These are phyloP conservation scores for Pegea sp. DNA, from an alignment of 23 tunicate genomes.

Conservation along the genomic window DNA sequence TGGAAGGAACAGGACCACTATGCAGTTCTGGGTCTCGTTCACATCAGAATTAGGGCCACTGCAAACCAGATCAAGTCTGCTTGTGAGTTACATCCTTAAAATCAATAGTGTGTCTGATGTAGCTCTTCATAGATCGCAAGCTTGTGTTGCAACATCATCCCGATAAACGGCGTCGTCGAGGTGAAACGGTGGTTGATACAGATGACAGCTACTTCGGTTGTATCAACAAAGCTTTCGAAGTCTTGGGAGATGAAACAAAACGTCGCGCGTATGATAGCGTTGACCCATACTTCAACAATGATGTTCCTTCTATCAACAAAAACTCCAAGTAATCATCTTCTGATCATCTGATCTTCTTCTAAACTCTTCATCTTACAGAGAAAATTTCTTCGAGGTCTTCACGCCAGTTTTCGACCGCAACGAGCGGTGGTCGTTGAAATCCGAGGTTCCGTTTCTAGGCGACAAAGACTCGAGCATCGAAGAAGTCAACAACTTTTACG, in stretches of 20 bases:
- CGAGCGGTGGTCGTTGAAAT: constrained; percentile 47
- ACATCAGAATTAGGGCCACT: constrained; percentile 54
- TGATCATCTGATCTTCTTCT: too few species aligned
- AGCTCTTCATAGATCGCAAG: constrained; percentile 26
- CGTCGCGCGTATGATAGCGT: constrained; percentile 56
- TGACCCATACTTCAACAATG: constrained; percentile 65
- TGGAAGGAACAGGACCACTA: constrained; percentile 98
- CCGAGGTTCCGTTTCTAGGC: constrained; percentile 51
- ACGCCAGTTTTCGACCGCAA: constrained; percentile 67
- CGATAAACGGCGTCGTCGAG: constrained; percentile 63
- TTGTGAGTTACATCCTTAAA: constrained; percentile 22
- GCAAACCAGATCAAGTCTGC: constrained; percentile 64
- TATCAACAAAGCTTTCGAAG: constrained; percentile 56
- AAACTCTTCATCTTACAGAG: too few species aligned
- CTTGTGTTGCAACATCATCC: constrained; percentile 81
- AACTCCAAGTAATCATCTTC: constrained; percentile 18
- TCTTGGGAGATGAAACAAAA: constrained; percentile 10
- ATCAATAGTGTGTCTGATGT: too few species aligned
- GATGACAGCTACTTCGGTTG: constrained; percentile 66
- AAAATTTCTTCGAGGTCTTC: constrained; percentile 44
- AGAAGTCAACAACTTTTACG: constrained; percentile 57
- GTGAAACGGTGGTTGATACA: constrained; percentile 11
- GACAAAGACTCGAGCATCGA: constrained; percentile 36
- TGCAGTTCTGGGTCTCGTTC: constrained; percentile 51
- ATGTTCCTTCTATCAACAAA: constrained; percentile 34